phyloP scores from a whole-genome alignment of 2,888 invertebrate species.

The Agrotis ipsilon region DNA sequence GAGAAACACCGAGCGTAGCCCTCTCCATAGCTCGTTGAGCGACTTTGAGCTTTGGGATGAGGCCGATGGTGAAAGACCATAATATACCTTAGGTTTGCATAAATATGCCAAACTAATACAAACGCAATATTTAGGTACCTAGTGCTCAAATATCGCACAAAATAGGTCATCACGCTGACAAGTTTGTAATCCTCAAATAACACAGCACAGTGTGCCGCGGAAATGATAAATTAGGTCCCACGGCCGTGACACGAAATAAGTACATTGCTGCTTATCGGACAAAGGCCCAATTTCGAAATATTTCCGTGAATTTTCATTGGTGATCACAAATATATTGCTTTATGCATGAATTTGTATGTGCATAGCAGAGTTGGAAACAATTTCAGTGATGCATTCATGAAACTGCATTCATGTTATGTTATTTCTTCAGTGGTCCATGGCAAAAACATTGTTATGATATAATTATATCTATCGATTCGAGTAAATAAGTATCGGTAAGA shows the following conservation, averaged over 20 bases:
- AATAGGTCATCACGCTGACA: constrained; percentile 29
- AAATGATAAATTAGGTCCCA: constrained; percentile 31
- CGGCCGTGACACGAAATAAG: constrained; percentile 6
- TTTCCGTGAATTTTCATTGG: constrained; percentile 1
- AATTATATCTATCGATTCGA: too few species aligned
- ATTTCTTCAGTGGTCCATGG: too few species aligned
- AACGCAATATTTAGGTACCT: neutral
- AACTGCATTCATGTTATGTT: too few species aligned
- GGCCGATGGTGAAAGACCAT: too few species aligned
- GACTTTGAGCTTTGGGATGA: too few species aligned
- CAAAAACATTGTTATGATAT: too few species aligned
- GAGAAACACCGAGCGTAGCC: too few species aligned
- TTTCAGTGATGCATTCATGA: neutral
- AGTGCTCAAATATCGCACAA: constrained; percentile 19
- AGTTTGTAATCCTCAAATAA: constrained; percentile 40
- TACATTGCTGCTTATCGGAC: neutral
- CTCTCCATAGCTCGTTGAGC: too few species aligned
- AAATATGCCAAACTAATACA: too few species aligned
- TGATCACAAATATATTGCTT: neutral
- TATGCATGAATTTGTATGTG: neutral
- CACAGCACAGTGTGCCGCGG: constrained; percentile 11
- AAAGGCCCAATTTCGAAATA: constrained; percentile 12
- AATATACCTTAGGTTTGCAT: too few species aligned
- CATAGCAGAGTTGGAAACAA: neutral
- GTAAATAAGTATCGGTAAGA: too few species aligned